Conservation (phyloP, 2,797 vertebrate species). For the Echiichthys vipera region DNA sequence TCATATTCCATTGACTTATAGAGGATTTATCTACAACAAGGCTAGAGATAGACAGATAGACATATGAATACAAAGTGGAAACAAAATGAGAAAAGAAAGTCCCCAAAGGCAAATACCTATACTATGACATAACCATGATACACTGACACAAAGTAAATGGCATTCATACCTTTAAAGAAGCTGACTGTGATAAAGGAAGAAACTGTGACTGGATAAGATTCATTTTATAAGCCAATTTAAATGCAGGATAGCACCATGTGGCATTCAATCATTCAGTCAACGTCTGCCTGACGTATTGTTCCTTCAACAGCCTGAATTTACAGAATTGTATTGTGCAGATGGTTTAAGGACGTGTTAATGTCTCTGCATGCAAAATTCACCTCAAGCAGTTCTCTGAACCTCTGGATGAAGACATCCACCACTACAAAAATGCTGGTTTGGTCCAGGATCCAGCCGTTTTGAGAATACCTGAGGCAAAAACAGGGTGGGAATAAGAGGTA, state of each 20-base stretch:
- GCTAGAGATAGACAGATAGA: too few relatives aligned
- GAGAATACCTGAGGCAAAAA: slow-evolving; percentile 79
- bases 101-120: background rate
- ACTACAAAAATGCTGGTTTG: slow-evolving; percentile 87
- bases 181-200: background rate
- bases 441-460: slow-evolving; percentile 84
- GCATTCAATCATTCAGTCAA: background rate
- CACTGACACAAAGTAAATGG: background rate
- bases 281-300: background rate
- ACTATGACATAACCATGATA: background rate
- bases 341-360: background rate
- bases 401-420: slow-evolving; percentile 88
- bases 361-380: slow-evolving; percentile 68
- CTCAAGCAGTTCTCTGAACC: slow-evolving; percentile 91
- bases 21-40: background rate
- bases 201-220: background rate
- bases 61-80: background rate
- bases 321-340: background rate
- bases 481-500: background rate
- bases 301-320: background rate
- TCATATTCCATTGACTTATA: background rate
- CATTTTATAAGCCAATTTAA: background rate
- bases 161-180: background rate
- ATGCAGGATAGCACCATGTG: background rate
- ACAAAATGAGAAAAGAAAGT: background rate